A percentile compares a stretch with the other conserved stretches of the same genome.
phyloP scores from a whole-genome alignment of 2,797 vertebrate species.

The Propithecus perrieri region DNA sequence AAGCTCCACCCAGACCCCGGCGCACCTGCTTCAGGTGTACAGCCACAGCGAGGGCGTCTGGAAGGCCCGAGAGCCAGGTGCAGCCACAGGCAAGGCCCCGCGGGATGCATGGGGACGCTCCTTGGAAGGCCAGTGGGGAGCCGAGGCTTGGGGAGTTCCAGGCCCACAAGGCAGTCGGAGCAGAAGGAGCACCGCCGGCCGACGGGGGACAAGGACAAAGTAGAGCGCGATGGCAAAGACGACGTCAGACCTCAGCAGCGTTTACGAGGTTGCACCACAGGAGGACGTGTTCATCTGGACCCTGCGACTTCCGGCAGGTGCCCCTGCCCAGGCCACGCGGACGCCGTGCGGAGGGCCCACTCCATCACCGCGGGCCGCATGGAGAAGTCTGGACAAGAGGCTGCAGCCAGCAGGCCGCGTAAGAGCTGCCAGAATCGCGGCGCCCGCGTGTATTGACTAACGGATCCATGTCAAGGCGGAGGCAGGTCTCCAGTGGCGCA shows the following conservation, averaged over 20 bases:
- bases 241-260: fast-evolving
- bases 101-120: fast-evolving
- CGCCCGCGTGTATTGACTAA: neutral
- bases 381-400: neutral
- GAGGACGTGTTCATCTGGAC: fast-evolving
- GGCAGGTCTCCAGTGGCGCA: fast-evolving
- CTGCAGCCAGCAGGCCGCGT: fast-evolving
- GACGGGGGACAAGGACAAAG: fast-evolving
- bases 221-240: fast-evolving
- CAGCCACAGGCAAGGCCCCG: neutral
- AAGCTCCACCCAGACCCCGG: fast-evolving
- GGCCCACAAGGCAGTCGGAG: fast-evolving
- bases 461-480: neutral
- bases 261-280: fast-evolving
- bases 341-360: fast-evolving
- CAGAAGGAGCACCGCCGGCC: fast-evolving
- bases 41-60: fast-evolving
- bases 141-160: too few relatives aligned
- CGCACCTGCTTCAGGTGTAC: fast-evolving
- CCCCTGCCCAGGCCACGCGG: fast-evolving
- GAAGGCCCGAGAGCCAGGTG: fast-evolving
- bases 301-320: fast-evolving
- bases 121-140: too few relatives aligned
- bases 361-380: fast-evolving
- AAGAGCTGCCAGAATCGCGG: fast-evolving